These are phyloP conservation scores for Tinea trinotella DNA, from an alignment of 2,888 invertebrate species.

Conservation along the genomic window DNA sequence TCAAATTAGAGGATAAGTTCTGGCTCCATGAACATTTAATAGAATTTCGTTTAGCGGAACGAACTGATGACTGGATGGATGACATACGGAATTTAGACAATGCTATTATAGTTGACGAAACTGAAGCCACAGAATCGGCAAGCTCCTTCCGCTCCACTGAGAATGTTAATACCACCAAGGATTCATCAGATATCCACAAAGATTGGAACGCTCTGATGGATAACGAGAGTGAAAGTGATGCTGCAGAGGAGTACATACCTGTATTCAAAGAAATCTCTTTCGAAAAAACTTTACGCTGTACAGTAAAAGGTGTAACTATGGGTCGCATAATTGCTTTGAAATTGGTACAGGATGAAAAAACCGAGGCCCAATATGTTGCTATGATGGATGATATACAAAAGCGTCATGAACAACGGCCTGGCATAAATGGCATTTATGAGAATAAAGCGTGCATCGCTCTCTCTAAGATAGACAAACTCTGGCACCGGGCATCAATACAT, in stretches of 20 bases:
- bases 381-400: constrained; percentile 68
- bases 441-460: constrained; percentile 76
- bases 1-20: constrained; percentile 44
- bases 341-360: too few relatives aligned
- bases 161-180: too few relatives aligned
- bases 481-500: constrained; percentile 80
- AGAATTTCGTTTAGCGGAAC: constrained; percentile 53
- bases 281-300: too few relatives aligned
- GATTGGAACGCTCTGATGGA: neutral
- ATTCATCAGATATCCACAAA: too few relatives aligned
- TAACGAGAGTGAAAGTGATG: neutral
- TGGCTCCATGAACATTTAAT: constrained; percentile 63
- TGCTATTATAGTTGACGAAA: constrained; percentile 20
- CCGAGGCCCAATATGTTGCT: neutral
- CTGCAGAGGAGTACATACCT: neutral
- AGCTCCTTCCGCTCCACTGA: too few relatives aligned
- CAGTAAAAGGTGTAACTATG: too few relatives aligned
- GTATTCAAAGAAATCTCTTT: too few relatives aligned
- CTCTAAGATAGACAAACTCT: constrained; percentile 73
- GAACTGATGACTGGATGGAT: constrained; percentile 43
- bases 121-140: constrained; percentile 33
- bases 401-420: constrained; percentile 35
- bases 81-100: constrained; percentile 33
- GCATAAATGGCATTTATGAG: constrained; percentile 51
- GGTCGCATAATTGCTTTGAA: too few relatives aligned